Base-by-base conservation (phyloP, 2,113 vertebrate species). In the Hydropotes inermis region DNA sequence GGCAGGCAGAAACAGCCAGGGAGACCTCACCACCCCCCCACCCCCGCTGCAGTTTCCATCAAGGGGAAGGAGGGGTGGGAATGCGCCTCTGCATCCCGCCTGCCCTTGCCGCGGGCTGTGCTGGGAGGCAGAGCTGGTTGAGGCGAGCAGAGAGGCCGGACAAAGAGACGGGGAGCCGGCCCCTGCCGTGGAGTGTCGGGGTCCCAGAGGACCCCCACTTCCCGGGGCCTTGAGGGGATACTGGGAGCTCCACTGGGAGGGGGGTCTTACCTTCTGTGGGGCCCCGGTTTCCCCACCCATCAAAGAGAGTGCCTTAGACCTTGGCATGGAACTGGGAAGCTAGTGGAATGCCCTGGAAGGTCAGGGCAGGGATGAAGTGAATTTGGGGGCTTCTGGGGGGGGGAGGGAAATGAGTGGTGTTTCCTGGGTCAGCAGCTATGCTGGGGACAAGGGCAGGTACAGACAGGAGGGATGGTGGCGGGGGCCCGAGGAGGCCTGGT, bases 131-230 rank as follows among this genome's bases (percentile, higher is more conserved):
- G 21, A 33, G 14, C 19, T 30, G 96, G 43, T 25, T 28, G n/a
- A 27, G 54, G 54, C 54, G 15, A 43, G 25, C 17, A 19, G 55
- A 52, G 74, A 19, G 60, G 91, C 60, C 0, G 6, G n/a, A 14
- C 58, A 1, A 3, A 23, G 9, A 9, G 8, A 21, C 2, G 25
- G 27, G 28, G 50, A 0, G 3, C 4, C 4, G 5, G n/a, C 43
- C 19, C 19, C 25, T 39, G 89, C 47, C 25, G 0, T 0, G 23
- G 36, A 74, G 28, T 5, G 0, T 1, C 9, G 0, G 6, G 45
- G 67, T 11, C 39, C 13, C 9, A 14, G 21, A 82, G 47, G 19
- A 70, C n/a, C 54, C 50, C n/a, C 23, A 5, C 43, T 4, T 57
- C n/a, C 17, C 12, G 6, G 67, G 54, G 28, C 25, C 60, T 50